phyloP scores from a whole-genome alignment of 92 coral and sea anemone species.

The Phymanthus crucifer region DNA sequence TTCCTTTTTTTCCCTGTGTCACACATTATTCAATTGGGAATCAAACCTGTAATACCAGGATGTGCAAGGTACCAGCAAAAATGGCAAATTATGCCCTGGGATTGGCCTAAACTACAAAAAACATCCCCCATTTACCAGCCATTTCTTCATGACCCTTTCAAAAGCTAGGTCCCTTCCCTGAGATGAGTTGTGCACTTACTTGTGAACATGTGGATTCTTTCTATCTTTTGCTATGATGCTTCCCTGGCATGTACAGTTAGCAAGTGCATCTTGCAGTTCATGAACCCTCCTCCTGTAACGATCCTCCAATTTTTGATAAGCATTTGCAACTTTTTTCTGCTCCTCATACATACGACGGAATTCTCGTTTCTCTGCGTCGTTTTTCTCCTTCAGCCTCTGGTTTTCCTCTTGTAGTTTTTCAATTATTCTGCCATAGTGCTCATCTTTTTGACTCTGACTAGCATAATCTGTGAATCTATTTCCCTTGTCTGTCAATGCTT shows the following conservation, averaged over 20 bases:
- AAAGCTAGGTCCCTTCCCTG: neutral
- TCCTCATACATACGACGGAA: constrained; percentile 88
- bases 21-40: too few relatives aligned
- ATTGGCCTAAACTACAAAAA: too few relatives aligned
- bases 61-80: too few relatives aligned
- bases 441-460: constrained; percentile 41
- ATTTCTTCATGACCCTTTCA: too few relatives aligned
- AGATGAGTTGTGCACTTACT: constrained; percentile 31
- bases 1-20: too few relatives aligned
- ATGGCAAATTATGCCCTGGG: too few relatives aligned
- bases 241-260: constrained; percentile 83
- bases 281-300: constrained; percentile 93
- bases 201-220: constrained; percentile 19
- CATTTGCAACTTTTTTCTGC: constrained; percentile 97
- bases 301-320: constrained; percentile 98
- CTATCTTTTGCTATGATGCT: constrained; percentile 37
- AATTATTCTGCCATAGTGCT: constrained; percentile 58
- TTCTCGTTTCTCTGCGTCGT: constrained; percentile 80
- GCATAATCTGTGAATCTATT: constrained; percentile 1
- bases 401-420: constrained; percentile 69
- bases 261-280: constrained; percentile 91
- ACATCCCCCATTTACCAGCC: too few relatives aligned
- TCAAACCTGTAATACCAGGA: too few relatives aligned
- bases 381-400: constrained; percentile 69
- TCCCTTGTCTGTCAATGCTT: neutral